These are phyloP conservation scores for Hetaerina titia DNA, from an alignment of 2,888 invertebrate species.

Conservation along the genomic window DNA sequence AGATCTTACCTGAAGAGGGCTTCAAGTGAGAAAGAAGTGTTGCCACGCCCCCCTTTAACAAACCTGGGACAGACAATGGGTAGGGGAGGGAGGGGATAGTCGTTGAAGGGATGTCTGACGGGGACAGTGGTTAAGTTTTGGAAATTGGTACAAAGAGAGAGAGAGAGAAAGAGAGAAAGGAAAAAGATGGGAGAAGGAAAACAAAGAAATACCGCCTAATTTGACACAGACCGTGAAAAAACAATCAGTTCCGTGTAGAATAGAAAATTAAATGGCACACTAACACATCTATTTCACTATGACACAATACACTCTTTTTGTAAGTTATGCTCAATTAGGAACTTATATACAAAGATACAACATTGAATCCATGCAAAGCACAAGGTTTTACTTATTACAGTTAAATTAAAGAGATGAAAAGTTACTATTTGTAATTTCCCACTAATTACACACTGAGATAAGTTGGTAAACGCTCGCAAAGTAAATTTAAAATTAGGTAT, in stretches of 20 bases:
- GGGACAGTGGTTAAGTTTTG: neutral
- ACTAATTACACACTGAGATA: constrained; percentile 34
- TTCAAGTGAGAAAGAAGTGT: constrained; percentile 36
- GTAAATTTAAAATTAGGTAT: neutral
- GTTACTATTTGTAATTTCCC: neutral
- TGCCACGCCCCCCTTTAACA: constrained; percentile 38
- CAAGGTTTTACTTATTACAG: neutral
- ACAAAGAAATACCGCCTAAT: constrained; percentile 44
- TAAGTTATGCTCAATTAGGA: neutral
- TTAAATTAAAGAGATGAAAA: constrained; percentile 12
- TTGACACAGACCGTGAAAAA: constrained; percentile 43
- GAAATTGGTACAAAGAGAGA: neutral
- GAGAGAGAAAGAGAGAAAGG: neutral
- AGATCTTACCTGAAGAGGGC: constrained; percentile 44
- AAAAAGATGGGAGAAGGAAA: neutral
- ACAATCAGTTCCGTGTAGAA: constrained; percentile 40
- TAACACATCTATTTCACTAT: neutral
- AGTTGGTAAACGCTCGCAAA: neutral
- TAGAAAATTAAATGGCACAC: constrained; percentile 43
- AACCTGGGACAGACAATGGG: constrained; percentile 64
- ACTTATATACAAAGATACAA: constrained; percentile 36
- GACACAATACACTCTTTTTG: constrained; percentile 3
- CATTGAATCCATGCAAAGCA: constrained; percentile 43
- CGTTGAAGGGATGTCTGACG: constrained; percentile 57
- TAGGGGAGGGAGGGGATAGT: constrained; percentile 64